Base-by-base conservation (phyloP, 1,140 invertebrate genomes). In the Stegodyphus mimosarum region DNA sequence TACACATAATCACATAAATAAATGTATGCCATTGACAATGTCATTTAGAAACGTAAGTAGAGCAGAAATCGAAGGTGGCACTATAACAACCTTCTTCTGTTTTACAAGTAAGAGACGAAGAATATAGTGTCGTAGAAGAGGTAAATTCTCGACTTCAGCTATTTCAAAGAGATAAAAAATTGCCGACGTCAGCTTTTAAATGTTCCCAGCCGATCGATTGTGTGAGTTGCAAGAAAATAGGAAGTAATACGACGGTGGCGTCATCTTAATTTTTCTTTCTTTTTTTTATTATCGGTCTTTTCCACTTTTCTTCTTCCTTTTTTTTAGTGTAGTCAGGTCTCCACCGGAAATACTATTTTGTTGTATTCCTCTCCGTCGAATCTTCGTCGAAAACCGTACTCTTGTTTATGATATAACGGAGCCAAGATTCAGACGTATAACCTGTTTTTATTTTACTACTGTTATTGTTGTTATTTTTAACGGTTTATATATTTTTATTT, bases 251-350 rank as follows among this genome's bases (percentile, higher is more conserved):
- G 78, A 81, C 52, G 60, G 53, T 48, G 49, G n/a, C 70, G 48
- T 53, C 67, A 53, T 81, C 70, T 81, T 81, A 81, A 81, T 81
- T 81, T 81, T 81, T 81, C n/a, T 69, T 78, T 50, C n/a, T 67
- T 17, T 77, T 51, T 52, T 52, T 67, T 64, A 50, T 60, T 17
- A 53, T 55, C 18, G 53, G 33, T 48, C 55, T 74, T 17, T 50
- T 17, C 5, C 15, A 49, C 33, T 67, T 33, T 17, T 52, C 48
- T 81, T 17, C 52, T 15, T 72, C 67, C 67, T 15, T 81, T 49
- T 81, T 33, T 33, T 50, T 48, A 15, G 11, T n/a, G 50, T 50
- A 17, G 53, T 48, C 64, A 64, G 55, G 55, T 49, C 63, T 13
- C n/a, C 10, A n/a, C 67, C 78, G 78, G 78, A 81, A 81, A 81